Evolutionary conservation across 1,140 invertebrate genomes (phyloP).

Genomic region (Camponotus floridanus): DNA sequence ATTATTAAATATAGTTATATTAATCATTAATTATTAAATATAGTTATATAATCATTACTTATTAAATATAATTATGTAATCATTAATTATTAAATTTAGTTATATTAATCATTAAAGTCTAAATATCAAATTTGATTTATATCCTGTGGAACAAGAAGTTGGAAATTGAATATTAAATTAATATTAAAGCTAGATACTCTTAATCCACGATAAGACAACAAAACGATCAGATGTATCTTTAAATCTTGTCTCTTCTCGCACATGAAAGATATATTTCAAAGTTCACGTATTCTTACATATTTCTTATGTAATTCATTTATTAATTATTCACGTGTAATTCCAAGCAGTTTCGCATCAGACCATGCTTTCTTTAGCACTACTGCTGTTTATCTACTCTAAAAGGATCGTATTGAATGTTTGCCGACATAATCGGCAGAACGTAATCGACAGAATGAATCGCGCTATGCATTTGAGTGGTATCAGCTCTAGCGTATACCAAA

Average conservation of each 20-base stretch:
- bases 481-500: not conserved
- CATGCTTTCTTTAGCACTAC: slow-evolving; percentile 55
- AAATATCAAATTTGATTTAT: not conserved
- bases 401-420: slow-evolving; percentile 50
- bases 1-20: no score
- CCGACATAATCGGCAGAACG: slow-evolving; percentile 17
- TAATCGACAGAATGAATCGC: not conserved
- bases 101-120: not conserved
- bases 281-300: not conserved
- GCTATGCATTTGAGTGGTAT: not conserved
- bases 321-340: slow-evolving; percentile 13
- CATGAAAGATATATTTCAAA: slow-evolving; percentile 13
- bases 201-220: slow-evolving; percentile 1
- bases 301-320: slow-evolving; percentile 39
- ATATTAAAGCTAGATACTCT: not conserved
- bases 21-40: no score
- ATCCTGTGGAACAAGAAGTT: not conserved
- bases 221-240: slow-evolving; percentile 26
- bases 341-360: slow-evolving; percentile 21
- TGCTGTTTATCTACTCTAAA: slow-evolving; percentile 31
- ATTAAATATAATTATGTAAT: no score
- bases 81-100: no score
- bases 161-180: slow-evolving; percentile 14
- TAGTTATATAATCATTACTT: no score
- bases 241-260: not conserved